Evolutionary conservation across 1,140 invertebrate genomes (phyloP).

Genomic region (Charaxes varanes): DNA sequence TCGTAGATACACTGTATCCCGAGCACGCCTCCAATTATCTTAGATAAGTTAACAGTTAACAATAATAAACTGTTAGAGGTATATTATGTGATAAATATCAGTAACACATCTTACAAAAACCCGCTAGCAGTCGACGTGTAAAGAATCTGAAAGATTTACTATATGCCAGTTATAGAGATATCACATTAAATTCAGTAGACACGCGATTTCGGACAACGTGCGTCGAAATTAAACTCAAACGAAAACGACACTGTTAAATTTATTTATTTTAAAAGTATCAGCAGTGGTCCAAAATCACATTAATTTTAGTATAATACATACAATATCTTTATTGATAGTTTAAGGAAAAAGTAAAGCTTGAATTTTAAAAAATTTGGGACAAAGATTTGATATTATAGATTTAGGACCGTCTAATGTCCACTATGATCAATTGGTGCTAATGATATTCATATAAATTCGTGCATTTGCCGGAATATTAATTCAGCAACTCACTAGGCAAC

Average conservation of each 20-base stretch:
- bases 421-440: no score
- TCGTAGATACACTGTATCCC: slow-evolving; percentile 6
- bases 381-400: neutral
- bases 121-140: slow-evolving; percentile 55
- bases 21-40: slow-evolving; percentile 19
- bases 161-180: slow-evolving; percentile 46
- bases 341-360: slow-evolving; percentile 5
- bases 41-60: slow-evolving; percentile 61
- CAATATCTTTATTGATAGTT: neutral
- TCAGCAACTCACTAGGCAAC: no score
- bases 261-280: slow-evolving; percentile 2
- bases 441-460: no score
- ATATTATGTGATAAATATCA: slow-evolving; percentile 52
- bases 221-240: neutral
- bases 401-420: neutral
- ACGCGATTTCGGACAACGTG: neutral
- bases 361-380: slow-evolving; percentile 5
- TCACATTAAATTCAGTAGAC: slow-evolving; percentile 51
- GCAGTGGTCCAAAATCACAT: neutral
- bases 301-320: slow-evolving; percentile 2
- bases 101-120: slow-evolving; percentile 55
- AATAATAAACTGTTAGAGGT: slow-evolving; percentile 68
- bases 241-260: neutral
- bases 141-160: slow-evolving; percentile 59
- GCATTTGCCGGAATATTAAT: no score